Base-by-base conservation (phyloP, 2,888 invertebrate genomes). In the Athalia cordata region DNA sequence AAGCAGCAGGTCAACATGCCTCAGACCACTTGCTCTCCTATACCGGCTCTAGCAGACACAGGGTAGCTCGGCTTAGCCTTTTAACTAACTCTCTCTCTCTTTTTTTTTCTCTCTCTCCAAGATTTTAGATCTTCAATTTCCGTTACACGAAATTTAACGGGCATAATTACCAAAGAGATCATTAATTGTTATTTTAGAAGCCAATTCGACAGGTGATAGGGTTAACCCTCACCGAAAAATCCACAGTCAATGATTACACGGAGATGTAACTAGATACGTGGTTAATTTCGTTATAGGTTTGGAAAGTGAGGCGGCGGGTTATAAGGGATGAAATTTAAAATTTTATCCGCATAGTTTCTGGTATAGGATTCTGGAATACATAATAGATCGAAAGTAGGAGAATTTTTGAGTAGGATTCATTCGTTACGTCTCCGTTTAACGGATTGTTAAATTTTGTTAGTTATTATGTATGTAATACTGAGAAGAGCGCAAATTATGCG, bases 31-130 rank as follows among this genome's bases (percentile, higher is more conserved):
- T 84, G 84, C 84, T 85, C 85, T 81, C 82, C 86, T 85, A 84
- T 85, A 85, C 84, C 84, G 85, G 85, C 83, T 86, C 85, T 87
- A 87, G 86, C 85, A 83, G 86, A 86, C 85, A 87, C 85, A 85
- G 84, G 86, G 86, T 88, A 86, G 88, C 85, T 87, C 87, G 87
- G 87, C 88, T 88, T 87, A 88, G 89, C 86, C 82, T 85, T 86
- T 80, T 80, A 80, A 80, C 80, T 81, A 78, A 79, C 80, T 83
- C 81, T 79, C 78, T 76, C 79, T 80, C 77, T 80, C 75, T 81
- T 67, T 79, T 72, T 77, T 77, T 50, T 68, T 49, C 49, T 5
- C 5, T 57, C 47, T 47, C 50, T 72, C 29, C 67, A 13, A 52
- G 11, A 52, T n/a, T n/a, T 29, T n/a, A 61, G 8, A 13, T 62